These are phyloP conservation scores for Octomys mimax DNA, from an alignment of 2,797 vertebrate species.

Conservation along the genomic window DNA sequence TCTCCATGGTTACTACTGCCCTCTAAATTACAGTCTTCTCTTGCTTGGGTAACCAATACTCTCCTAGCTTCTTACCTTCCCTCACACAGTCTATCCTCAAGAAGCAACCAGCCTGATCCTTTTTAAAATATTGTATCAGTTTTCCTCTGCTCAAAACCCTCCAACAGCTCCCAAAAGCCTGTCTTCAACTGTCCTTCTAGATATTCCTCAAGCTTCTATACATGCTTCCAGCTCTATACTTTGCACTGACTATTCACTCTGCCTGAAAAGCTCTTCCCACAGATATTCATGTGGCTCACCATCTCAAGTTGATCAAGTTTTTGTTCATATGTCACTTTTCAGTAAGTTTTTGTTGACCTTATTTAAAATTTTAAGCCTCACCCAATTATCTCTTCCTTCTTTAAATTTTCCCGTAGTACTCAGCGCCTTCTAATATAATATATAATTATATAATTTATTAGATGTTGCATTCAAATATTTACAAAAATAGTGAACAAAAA, in stretches of 20 bases:
- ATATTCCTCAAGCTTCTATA: background rate
- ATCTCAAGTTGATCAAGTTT: background rate
- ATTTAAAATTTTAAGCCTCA: constrained; percentile 37
- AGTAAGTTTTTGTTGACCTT: background rate
- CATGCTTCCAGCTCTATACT: background rate
- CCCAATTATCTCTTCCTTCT: background rate
- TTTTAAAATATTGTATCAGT: background rate
- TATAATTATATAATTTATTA: background rate
- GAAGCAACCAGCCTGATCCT: background rate
- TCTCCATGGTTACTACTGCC: background rate
- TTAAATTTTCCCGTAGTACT: background rate
- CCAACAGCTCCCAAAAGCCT: background rate
- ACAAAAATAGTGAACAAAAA: constrained; percentile 50
- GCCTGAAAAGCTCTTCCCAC: background rate
- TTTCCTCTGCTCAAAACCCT: background rate
- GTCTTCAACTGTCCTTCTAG: background rate
- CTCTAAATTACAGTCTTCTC: background rate
- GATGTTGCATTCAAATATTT: background rate
- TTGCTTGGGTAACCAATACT: background rate
- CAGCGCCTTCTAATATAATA: background rate
- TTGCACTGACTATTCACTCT: background rate
- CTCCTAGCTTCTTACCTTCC: background rate
- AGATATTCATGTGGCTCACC: background rate
- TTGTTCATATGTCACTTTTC: constrained; percentile 17
- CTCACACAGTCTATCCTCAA: background rate